Conservation (phyloP, 92 coral and sea anemone species). For the Bergia sp. region DNA sequence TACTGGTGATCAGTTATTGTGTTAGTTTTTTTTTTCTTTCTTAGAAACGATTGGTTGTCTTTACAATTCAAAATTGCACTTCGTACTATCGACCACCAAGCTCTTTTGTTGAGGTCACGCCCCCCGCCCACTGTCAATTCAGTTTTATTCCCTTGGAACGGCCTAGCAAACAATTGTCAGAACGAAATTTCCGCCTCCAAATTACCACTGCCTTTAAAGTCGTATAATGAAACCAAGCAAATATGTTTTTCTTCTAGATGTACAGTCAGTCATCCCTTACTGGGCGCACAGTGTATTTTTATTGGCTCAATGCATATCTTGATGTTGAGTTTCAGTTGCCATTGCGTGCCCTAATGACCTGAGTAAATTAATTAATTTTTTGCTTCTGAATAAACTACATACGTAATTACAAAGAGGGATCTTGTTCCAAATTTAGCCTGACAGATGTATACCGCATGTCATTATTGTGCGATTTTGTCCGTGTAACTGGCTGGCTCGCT, state of each 20-base stretch:
- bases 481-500: neutral
- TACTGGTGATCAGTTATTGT: too few relatives aligned
- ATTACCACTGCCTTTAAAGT: neutral
- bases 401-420: conserved; percentile 8
- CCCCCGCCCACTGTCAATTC: conserved; percentile 4
- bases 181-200: neutral
- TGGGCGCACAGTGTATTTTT: neutral
- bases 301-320: neutral
- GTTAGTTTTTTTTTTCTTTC: too few relatives aligned
- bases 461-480: neutral
- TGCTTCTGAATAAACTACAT: conserved; percentile 10
- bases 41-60: too few relatives aligned
- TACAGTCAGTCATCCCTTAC: neutral
- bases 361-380: conserved; percentile 13
- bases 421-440: conserved; percentile 36
- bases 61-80: neutral
- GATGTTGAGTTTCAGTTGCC: neutral
- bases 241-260: neutral
- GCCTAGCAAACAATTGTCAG: neutral
- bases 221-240: neutral
- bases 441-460: conserved; percentile 9
- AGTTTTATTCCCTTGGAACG: neutral
- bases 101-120: neutral
- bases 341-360: conserved; percentile 19
- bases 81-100: neutral